These are phyloP conservation scores for Hyposoter didymator DNA, from an alignment of 2,888 invertebrate species.

Conservation along the genomic window DNA sequence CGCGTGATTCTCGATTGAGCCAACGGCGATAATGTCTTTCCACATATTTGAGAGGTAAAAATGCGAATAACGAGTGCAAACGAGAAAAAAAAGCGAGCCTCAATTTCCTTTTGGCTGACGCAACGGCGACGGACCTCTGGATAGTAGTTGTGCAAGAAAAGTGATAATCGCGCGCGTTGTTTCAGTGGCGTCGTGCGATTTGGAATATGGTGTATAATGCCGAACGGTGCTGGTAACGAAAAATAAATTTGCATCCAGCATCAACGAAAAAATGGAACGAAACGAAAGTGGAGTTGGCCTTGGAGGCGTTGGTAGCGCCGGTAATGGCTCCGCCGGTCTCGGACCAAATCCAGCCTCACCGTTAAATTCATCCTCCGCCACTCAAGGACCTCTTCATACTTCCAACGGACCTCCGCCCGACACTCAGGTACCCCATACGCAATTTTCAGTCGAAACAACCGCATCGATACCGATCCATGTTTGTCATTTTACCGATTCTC, in stretches of 20 bases:
- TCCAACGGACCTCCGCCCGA: slow-evolving; percentile 76
- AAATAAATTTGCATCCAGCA: slow-evolving; percentile 25
- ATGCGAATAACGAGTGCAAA: too few species aligned
- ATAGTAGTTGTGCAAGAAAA: too few species aligned
- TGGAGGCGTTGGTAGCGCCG: slow-evolving; percentile 71
- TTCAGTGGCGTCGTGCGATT: neutral
- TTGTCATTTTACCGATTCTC: too few species aligned
- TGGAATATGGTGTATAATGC: slow-evolving; percentile 31
- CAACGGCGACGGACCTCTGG: too few species aligned
- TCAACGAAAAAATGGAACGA: slow-evolving; percentile 73
- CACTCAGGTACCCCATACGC: slow-evolving; percentile 74
- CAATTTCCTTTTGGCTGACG: neutral
- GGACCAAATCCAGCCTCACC: slow-evolving; percentile 77
- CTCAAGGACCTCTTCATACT: slow-evolving; percentile 76
- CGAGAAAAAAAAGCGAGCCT: too few species aligned
- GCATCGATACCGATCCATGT: too few species aligned
- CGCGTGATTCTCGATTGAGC: neutral
- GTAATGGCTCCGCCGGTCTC: slow-evolving; percentile 62
- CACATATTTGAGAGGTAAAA: too few species aligned
- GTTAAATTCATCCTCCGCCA: slow-evolving; percentile 75
- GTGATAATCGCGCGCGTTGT: slow-evolving; percentile 27
- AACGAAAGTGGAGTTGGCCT: slow-evolving; percentile 75
- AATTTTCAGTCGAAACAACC: neutral
- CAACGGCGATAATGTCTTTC: neutral
- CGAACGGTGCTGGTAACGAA: neutral